phyloP scores from a whole-genome alignment of 2,797 vertebrate species.

The Lacerta bilineata region DNA sequence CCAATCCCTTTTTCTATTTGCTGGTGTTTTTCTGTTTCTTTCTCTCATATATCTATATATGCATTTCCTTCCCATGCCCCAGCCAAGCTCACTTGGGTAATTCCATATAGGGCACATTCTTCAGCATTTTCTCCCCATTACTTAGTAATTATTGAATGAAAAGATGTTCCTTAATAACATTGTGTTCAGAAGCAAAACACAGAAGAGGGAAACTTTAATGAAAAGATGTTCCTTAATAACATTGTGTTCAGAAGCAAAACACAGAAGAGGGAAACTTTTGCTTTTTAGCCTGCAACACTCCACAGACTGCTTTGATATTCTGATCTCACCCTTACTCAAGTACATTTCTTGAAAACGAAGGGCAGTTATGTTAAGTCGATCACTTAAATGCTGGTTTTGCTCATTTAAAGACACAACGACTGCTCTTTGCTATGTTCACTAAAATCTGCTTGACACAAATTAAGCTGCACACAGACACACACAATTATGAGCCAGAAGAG shows the following conservation, averaged over 20 bases:
- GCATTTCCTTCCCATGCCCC: conserved; percentile 43
- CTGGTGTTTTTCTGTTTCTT: conserved; percentile 9
- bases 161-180: too few species aligned
- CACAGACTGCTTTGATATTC: conserved; percentile 68
- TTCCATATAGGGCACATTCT: conserved; percentile 33
- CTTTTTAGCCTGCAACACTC: neutral
- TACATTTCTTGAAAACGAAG: conserved; percentile 67
- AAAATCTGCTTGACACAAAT: conserved; percentile 74
- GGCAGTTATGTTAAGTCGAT: conserved; percentile 66
- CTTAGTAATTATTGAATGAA: conserved; percentile 49
- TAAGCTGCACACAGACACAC: conserved; percentile 66
- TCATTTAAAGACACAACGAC: conserved; percentile 63
- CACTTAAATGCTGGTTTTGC: conserved; percentile 65
- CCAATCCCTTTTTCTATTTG: conserved; percentile 45
- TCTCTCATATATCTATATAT: neutral
- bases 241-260: conserved; percentile 10
- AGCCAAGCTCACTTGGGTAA: neutral
- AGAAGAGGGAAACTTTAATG: conserved; percentile 44
- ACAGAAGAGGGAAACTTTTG: conserved; percentile 42
- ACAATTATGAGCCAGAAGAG: conserved; percentile 56
- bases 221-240: conserved; percentile 5
- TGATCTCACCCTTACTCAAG: conserved; percentile 66
- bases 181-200: conserved; percentile 19
- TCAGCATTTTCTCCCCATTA: conserved; percentile 35
- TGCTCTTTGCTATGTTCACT: conserved; percentile 64